Evolutionary conservation across 1,140 invertebrate species (phyloP), one percentile per base, ranked within the genome.

Genomic region (Maconellicoccus hirsutus): DNA sequence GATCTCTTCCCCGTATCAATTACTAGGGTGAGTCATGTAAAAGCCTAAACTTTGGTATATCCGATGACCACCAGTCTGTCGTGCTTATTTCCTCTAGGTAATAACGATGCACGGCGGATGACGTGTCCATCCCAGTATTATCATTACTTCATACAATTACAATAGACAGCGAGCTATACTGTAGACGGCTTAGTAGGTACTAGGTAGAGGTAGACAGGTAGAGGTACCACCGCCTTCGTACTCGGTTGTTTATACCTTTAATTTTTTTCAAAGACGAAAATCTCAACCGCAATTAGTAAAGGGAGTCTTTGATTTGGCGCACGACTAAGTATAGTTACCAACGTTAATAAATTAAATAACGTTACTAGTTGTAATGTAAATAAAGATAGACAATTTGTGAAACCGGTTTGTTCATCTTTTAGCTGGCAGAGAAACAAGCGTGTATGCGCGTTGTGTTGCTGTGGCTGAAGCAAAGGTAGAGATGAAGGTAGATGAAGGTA

Each of bases 351-450:
- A 23, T 66, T 25, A 66, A 66, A 66, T 25, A 66, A 66, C 19
- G 19, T 66, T 25, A 25, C 61, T 26, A 66, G 61, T 66, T 66
- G 61, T 66, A 66, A 66, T 66, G 61, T 66, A 66, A 66, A 66
- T 25, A 66, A 33, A 12, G 12, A 33, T 12, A 33, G 29, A 19
- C 42, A 19, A 6, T 8, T 16, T 3, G 6, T 16, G 42, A 52
- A 52, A 52, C 42, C 42, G 42, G 42, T 52, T 52, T 52, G n/a
- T 16, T 52, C 42, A 52, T 19, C 10, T 19, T 52, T 38, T 38
- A 38, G 14, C 14, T 7, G 6, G 6, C 33, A 38, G 6, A 7
- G 6, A 6, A 14, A 38, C 33, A 38, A 38, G 33, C 14, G 33
- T 38, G 33, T n/a, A n/a, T n/a, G n/a, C n/a, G n/a, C n/a, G n/a